These are phyloP conservation scores for Caranx ignobilis DNA, from an alignment of 2,113 vertebrate genomes.

Conservation along the genomic window DNA sequence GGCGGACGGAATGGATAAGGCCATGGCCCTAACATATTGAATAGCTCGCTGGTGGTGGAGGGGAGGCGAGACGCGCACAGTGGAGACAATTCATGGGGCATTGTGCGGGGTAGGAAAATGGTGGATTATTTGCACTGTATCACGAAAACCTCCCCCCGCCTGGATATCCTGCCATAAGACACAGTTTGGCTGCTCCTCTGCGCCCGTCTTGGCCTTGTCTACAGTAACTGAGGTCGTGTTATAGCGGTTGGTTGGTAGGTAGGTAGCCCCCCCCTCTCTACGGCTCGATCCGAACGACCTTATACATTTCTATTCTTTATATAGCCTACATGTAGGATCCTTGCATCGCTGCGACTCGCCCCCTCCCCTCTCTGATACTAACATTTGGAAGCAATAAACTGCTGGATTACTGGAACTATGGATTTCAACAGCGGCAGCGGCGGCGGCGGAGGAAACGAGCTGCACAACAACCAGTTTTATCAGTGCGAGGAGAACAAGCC, in stretches of 20 bases:
- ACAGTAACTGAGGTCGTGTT: conserved; percentile 67
- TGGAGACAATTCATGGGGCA: conserved; percentile 73
- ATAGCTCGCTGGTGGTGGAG: conserved; percentile 64
- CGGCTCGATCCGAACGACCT: conserved; percentile 51
- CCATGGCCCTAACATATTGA: conserved; percentile 83
- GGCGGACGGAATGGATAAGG: conserved; percentile 76
- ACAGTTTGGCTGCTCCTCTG: conserved; percentile 38
- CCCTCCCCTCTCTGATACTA: conserved; percentile 3
- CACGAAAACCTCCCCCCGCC: conserved; percentile 11
- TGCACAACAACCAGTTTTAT: conserved; percentile 87
- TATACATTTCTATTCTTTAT: conserved; percentile 3
- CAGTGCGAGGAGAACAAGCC: conserved; percentile 95
- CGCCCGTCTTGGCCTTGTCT: conserved; percentile 43
- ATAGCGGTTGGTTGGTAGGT: conserved; percentile 56
- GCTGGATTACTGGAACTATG: conserved; percentile 81
- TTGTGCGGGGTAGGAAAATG: conserved; percentile 70
- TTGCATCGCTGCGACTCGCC: background rate
- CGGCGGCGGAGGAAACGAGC: conserved; percentile 87
- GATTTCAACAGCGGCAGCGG: conserved; percentile 89
- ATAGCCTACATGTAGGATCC: conserved; percentile 50
- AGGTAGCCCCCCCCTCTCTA: background rate
- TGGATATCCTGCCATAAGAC: conserved; percentile 30
- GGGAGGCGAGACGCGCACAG: conserved; percentile 64
- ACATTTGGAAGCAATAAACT: conserved; percentile 45
- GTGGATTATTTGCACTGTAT: conserved; percentile 69